phyloP scores from a whole-genome alignment of 2,888 invertebrate species.

The Rhagonycha lutea region DNA sequence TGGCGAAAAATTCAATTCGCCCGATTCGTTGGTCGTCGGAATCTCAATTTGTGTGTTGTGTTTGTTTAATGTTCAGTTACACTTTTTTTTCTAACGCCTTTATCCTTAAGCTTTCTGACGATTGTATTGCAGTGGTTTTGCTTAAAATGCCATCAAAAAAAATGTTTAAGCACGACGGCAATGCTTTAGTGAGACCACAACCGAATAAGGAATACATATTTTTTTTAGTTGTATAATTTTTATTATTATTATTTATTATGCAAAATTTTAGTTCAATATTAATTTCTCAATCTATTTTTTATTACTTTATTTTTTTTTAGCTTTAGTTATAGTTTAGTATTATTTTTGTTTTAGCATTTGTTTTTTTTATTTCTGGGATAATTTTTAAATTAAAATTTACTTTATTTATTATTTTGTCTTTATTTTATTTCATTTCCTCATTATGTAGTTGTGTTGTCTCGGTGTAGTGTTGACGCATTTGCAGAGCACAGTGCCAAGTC shows the following conservation, averaged over 20 bases:
- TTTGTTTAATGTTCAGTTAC: conserved; percentile 53
- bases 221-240: conserved; percentile 32
- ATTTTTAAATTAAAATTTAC: conserved; percentile 38
- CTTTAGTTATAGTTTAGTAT: conserved; percentile 36
- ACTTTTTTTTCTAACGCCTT: conserved; percentile 46
- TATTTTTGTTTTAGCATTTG: conserved; percentile 44
- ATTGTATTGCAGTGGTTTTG: conserved; percentile 51
- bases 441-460: conserved; percentile 47
- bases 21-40: conserved; percentile 20
- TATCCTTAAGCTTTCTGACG: conserved; percentile 43
- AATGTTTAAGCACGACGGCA: conserved; percentile 43
- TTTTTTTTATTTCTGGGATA: conserved; percentile 37
- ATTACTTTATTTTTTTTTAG: conserved; percentile 28
- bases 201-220: conserved; percentile 18
- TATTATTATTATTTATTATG: conserved; percentile 29
- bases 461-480: conserved; percentile 46
- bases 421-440: conserved; percentile 34
- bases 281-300: conserved; percentile 23
- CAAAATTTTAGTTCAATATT: conserved; percentile 12
- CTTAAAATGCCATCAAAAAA: conserved; percentile 47
- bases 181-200: conserved; percentile 52
- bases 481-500: conserved; percentile 39
- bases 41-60: conserved; percentile 45
- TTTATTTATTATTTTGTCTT: conserved; percentile 41
- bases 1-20: conserved; percentile 1